These are phyloP conservation scores for Eurosta solidaginis DNA, from an alignment of 1,140 invertebrate species.

Conservation along the genomic window DNA sequence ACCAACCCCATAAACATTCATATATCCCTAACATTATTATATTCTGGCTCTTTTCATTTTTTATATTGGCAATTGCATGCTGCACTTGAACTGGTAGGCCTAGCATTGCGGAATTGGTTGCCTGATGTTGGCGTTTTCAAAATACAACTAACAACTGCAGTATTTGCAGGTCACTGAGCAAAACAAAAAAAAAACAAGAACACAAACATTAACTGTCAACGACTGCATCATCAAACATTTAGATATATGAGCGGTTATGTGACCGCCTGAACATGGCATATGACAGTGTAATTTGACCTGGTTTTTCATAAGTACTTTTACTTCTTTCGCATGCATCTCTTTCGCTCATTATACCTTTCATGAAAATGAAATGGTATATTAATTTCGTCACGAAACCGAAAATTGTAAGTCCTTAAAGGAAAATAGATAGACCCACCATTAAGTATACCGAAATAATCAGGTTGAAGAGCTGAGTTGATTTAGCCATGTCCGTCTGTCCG, in stretches of 20 bases:
- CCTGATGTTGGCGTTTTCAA: not conserved
- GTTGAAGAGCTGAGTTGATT: no score
- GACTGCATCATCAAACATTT: not conserved
- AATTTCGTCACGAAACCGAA: no score
- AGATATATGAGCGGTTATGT: not conserved
- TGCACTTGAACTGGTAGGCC: not conserved
- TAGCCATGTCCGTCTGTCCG: no score
- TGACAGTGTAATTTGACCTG: constrained; percentile 19
- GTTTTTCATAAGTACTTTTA: not conserved
- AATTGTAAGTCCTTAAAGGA: no score
- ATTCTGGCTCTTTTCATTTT: not conserved
- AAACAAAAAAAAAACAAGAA: not conserved
- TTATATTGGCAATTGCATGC: not conserved
- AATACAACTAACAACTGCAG: not conserved
- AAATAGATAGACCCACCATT: no score
- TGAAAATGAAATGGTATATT: no score
- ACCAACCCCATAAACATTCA: no score
- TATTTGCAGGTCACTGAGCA: not conserved
- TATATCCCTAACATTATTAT: no score
- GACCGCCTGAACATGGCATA: not conserved
- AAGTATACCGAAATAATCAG: no score
- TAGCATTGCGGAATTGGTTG: not conserved
- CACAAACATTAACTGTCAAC: not conserved
- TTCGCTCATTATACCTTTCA: no score
- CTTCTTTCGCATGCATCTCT: not conserved